phyloP scores from a whole-genome alignment of 2,888 invertebrate species.

The Colletes collaris region DNA sequence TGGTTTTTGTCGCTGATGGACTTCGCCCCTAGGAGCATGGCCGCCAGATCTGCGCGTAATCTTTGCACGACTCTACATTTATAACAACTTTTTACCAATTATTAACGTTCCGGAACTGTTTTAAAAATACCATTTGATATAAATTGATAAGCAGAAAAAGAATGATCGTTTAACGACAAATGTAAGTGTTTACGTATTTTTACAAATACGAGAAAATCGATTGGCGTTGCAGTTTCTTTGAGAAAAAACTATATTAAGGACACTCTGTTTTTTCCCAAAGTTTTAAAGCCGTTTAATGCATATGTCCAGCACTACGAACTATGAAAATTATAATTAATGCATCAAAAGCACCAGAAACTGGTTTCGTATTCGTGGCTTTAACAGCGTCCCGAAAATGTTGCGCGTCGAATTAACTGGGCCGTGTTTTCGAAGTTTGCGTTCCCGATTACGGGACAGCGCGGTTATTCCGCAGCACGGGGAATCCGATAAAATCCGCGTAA shows the following conservation, averaged over 20 bases:
- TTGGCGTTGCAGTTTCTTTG: too few relatives aligned
- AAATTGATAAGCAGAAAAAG: too few relatives aligned
- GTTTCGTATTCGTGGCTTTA: slow-evolving; percentile 35
- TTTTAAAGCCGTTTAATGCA: slow-evolving; percentile 16
- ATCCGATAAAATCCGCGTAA: slow-evolving; percentile 44
- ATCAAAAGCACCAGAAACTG: slow-evolving; percentile 20
- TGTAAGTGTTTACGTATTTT: too few relatives aligned
- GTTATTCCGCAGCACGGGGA: slow-evolving; percentile 26
- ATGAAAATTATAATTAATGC: slow-evolving; percentile 54
- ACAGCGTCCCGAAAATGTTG: slow-evolving; percentile 51
- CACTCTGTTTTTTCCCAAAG: too few relatives aligned
- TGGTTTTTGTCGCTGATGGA: slow-evolving; percentile 27
- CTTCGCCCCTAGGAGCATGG: slow-evolving; percentile 19
- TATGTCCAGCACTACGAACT: slow-evolving; percentile 12
- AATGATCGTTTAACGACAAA: too few relatives aligned
- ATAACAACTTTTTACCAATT: too few relatives aligned
- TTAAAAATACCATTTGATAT: too few relatives aligned
- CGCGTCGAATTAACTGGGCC: slow-evolving; percentile 46
- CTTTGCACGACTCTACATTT: too few relatives aligned
- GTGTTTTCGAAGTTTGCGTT: slow-evolving; percentile 50
- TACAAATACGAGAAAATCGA: too few relatives aligned
- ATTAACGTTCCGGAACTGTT: too few relatives aligned
- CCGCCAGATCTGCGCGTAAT: background rate
- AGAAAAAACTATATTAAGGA: too few relatives aligned
- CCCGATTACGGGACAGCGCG: slow-evolving; percentile 42